These are phyloP conservation scores for Melangyna quadrimaculata DNA, from an alignment of 2,888 invertebrate genomes.

Conservation along the genomic window DNA sequence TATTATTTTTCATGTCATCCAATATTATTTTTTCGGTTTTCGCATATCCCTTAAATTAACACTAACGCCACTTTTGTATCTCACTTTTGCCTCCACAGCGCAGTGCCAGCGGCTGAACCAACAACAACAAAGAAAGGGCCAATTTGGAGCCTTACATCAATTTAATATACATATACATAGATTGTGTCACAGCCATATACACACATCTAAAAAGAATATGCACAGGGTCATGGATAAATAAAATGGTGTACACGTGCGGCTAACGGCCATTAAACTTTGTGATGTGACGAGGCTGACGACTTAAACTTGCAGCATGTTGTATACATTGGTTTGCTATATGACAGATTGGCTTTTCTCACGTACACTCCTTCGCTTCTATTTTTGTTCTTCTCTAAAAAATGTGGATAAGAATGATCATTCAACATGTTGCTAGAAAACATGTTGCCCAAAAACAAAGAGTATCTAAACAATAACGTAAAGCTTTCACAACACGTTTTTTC, in stretches of 20 bases:
- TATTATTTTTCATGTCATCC: slow-evolving; percentile 38
- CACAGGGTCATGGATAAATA: slow-evolving; percentile 56
- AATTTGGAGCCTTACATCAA: background rate
- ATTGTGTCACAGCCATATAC: slow-evolving; percentile 15
- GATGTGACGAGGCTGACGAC: slow-evolving; percentile 62
- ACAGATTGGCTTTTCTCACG: slow-evolving; percentile 18
- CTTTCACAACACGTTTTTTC: slow-evolving; percentile 32
- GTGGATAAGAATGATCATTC: background rate
- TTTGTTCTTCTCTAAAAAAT: background rate
- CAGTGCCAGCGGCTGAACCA: background rate
- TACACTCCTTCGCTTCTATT: slow-evolving; percentile 1
- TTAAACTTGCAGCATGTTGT: slow-evolving; percentile 38
- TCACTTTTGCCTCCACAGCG: background rate
- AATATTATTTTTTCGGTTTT: slow-evolving; percentile 26
- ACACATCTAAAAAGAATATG: background rate
- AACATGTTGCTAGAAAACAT: slow-evolving; percentile 17
- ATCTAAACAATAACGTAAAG: background rate
- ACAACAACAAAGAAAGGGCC: background rate
- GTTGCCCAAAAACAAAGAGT: background rate
- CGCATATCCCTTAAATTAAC: slow-evolving; percentile 8
- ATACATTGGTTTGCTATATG: slow-evolving; percentile 3
- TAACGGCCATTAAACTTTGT: slow-evolving; percentile 61
- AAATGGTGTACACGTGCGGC: slow-evolving; percentile 68
- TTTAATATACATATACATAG: background rate
- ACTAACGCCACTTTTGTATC: slow-evolving; percentile 26